Evolutionary conservation across 2,113 vertebrate species (phyloP).

Genomic region (Mastomys natalensis): DNA sequence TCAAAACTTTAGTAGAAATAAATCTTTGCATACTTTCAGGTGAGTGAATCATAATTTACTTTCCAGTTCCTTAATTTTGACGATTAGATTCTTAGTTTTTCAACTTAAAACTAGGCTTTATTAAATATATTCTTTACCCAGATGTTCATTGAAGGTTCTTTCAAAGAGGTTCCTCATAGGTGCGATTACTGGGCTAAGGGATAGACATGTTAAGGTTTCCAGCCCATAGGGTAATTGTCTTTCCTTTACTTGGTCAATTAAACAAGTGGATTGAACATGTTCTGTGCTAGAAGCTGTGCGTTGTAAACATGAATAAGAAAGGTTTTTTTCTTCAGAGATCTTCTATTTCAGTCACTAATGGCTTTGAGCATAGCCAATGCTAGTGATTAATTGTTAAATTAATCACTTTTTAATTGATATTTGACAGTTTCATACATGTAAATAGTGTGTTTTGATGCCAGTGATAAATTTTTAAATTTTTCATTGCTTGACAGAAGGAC

Average conservation of each 20-base stretch:
- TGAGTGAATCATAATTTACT: constrained; percentile 43
- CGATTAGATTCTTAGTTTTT: constrained; percentile 50
- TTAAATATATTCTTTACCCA: constrained; percentile 39
- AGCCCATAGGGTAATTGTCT: background rate
- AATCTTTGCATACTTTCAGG: background rate
- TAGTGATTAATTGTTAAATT: background rate
- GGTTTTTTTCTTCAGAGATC: background rate
- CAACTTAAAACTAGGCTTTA: constrained; percentile 46
- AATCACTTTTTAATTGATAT: background rate
- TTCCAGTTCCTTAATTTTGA: constrained; percentile 14
- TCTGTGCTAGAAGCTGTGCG: background rate
- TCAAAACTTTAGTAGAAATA: constrained; percentile 9
- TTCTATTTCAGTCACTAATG: background rate
- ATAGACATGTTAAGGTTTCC: constrained; percentile 11
- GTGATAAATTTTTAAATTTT: constrained; percentile 64
- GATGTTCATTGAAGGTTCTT: background rate
- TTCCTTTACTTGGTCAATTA: constrained; percentile 10
- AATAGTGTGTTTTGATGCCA: background rate
- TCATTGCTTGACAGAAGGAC: constrained; percentile 10
- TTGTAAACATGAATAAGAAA: background rate
- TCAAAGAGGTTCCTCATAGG: background rate
- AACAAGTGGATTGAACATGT: background rate
- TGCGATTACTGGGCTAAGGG: constrained; percentile 12
- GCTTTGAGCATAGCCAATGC: constrained; percentile 2
- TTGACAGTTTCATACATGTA: background rate